Base-by-base conservation (phyloP, 1,140 invertebrate species). In the Drosophila funebris region DNA sequence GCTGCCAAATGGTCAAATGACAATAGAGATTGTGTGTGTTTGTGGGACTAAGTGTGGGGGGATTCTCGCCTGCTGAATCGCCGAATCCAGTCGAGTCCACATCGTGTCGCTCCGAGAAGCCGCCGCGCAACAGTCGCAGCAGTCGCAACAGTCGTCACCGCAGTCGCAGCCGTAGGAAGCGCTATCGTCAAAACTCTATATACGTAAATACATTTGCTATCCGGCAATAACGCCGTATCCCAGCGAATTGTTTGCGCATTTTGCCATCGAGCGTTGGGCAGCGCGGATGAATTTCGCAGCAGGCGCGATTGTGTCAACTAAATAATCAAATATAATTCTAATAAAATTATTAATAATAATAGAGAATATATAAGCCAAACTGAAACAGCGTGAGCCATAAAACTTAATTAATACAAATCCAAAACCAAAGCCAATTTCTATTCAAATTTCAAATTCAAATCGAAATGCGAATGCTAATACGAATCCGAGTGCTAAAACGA, bases 221-320 rank as follows among this genome's bases (percentile, higher is more conserved):
- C 36, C 27, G 22, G 29, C 13, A 43, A 16, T 46, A 18, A 33
- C 56, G 63, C 41, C 46, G 48, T 73, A 75, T 85, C 78, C 75
- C 68, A 71, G 67, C 71, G 41, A 78, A 78, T 52, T 80, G 66
- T 68, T 87, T 73, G 83, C 83, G 83, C 83, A 88, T 83, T 88
- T 88, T 74, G 83, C 83, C 83, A 64, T 76, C 76, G 78, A 88
- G 78, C 83, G 83, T 88, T 88, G 83, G 78, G 70, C 83, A 87
- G 78, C 78, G 78, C 78, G 83, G 75, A 79, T 77, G 83, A 83
- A 76, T 83, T 78, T 78, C 71, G 74, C 81, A 77, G 54, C 53
- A 64, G 62, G 62, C 43, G 70, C 63, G 78, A 62, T 4, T 52
- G 50, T 36, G 50, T 1, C 22, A 69, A 52, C 48, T 13, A 63